Base-by-base conservation (phyloP, 1,140 invertebrate genomes). In the Nebria ingens region DNA sequence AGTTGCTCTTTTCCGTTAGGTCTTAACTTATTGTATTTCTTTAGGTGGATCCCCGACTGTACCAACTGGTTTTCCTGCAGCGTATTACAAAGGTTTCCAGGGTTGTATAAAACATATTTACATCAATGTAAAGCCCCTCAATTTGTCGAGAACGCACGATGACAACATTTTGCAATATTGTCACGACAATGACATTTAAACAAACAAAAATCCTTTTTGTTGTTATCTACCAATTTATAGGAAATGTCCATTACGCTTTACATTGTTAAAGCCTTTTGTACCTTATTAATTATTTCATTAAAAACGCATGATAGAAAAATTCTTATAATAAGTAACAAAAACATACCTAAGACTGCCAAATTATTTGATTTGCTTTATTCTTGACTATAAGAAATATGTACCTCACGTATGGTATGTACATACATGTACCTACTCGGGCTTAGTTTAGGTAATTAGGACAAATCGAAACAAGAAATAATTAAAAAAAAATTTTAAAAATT, bases 121-220 rank as follows among this genome's bases (percentile, higher is more conserved):
- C 42, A 57, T 70, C 12, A 67, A 69, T 58, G 54, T 56, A 17
- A 70, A 69, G 60, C 62, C 64, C 3, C 58, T 71, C 49, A 63
- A 70, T 53, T 55, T 71, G 45, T 56, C 65, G 54, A 62, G 62
- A 55, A 64, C 66, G 56, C 60, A 58, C 53, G 63, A 67, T 51
- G 55, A 59, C 49, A 67, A 60, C 56, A 61, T 63, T 61, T 55
- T 69, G 54, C 58, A 65, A 40, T 71, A 66, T 56, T 71, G 69
- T 56, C 67, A 70, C 34, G 66, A 68, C 60, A 69, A 71, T 61
- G 68, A 71, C 62, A 65, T 69, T 42, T 68, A 67, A 61, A 53
- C n/a, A n/a, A n/a, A n/a, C n/a, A n/a, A n/a, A n/a, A n/a, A n/a
- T n/a, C n/a, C n/a, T n/a, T n/a, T n/a, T n/a, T n/a, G n/a, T n/a